Base-by-base conservation (phyloP, 2,113 vertebrate species). In the Cricetomys ansorgei region DNA sequence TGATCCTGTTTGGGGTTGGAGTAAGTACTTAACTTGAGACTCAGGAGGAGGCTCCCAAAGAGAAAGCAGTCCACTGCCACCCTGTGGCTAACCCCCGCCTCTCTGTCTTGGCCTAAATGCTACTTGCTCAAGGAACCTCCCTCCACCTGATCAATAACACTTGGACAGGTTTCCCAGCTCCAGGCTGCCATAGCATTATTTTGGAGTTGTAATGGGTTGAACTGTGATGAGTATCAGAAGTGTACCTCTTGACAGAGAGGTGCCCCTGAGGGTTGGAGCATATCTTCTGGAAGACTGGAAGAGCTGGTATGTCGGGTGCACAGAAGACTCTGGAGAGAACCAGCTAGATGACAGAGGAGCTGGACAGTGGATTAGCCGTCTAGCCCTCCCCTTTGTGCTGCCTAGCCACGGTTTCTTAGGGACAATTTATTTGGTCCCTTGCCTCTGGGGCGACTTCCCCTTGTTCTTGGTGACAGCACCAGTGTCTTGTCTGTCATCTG, bases 401-500 rank as follows among this genome's bases (percentile, higher is more conserved):
- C 79, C 83, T 43, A 45, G 57, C 55, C 40, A 15, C 1, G 19
- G 75, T 9, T 84, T 84, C 69, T 84, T 13, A 21, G 0, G 10
- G 65, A 65, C 19, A 91, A 90, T 8, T 45, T 64, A 34, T 64
- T 7, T 69, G 76, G n/a, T 75, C 55, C 31, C 48, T 19, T 64
- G 55, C 17, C 79, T 91, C 48, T 25, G 21, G 59, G 5, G 10
- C 79, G 72, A 23, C 40, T 13, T 73, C 5, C 43, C n/a, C 45
- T 91, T 89, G 55, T 90, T 45, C 53, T 92, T 34, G 21, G 62
- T 67, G 89, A 89, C 29, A 75, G 16, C 31, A 62, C 55, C 16
- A 73, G 1, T 53, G 79, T 80, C 94, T 57, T 53, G 10, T 87
- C 87, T 87, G 21, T 84, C 65, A 64, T 62, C 65, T 91, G 73